phyloP scores from a whole-genome alignment of 2,888 invertebrate genomes.

The Polydrusus tereticollis region DNA sequence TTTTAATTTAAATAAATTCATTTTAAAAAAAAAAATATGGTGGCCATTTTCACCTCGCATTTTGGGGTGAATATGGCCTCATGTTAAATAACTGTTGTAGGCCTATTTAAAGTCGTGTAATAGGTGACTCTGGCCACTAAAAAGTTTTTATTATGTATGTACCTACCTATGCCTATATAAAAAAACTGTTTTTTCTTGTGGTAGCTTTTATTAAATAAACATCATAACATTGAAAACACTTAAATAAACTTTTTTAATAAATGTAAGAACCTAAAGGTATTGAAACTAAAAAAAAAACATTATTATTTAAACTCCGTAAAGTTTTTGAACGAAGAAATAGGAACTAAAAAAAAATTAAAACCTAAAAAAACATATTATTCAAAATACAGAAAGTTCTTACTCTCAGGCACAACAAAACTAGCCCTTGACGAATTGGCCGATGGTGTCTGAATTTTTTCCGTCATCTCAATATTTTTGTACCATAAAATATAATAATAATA shows the following conservation, averaged over 20 bases:
- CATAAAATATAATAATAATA: no score
- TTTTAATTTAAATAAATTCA: neutral
- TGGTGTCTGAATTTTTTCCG: conserved; percentile 1
- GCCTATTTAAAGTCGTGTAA: neutral
- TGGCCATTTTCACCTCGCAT: neutral
- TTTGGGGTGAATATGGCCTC: neutral
- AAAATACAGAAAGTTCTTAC: conserved; percentile 2
- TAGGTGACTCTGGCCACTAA: neutral
- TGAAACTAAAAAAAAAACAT: neutral
- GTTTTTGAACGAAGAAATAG: neutral
- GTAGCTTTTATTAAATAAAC: neutral
- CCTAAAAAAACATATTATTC: conserved; percentile 3
- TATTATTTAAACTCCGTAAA: neutral
- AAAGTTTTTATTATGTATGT: neutral
- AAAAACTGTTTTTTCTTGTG: neutral
- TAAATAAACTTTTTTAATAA: neutral
- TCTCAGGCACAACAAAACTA: conserved; percentile 13
- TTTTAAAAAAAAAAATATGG: neutral
- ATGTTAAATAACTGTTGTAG: neutral
- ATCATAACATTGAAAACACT: neutral
- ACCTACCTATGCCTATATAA: neutral
- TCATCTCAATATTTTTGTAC: conserved; percentile 7
- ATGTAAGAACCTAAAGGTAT: neutral
- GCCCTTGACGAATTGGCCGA: neutral
- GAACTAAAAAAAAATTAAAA: neutral